These are phyloP conservation scores for Sialis fuliginosa DNA, from an alignment of 2,888 invertebrate species.

Conservation along the genomic window DNA sequence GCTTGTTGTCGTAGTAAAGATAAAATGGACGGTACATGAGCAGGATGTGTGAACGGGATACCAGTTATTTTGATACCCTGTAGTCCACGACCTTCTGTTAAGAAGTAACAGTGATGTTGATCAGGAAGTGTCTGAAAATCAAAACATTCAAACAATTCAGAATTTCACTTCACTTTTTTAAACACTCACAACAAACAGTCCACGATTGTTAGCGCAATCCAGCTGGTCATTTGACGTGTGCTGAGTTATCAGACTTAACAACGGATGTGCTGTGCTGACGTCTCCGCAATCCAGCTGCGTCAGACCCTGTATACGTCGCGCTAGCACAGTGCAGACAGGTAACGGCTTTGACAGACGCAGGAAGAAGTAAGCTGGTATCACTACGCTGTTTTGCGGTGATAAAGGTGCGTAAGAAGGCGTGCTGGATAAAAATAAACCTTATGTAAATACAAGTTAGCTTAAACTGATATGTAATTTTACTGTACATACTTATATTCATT, in stretches of 20 bases:
- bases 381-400: slow-evolving; percentile 69
- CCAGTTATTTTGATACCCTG: slow-evolving; percentile 60
- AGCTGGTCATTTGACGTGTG: slow-evolving; percentile 58
- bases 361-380: slow-evolving; percentile 81
- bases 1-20: slow-evolving; percentile 75
- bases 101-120: slow-evolving; percentile 85
- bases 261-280: slow-evolving; percentile 36
- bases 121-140: slow-evolving; percentile 63
- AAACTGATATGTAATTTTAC: no score
- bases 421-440: slow-evolving; percentile 26
- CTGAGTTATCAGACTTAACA: slow-evolving; percentile 63
- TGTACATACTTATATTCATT: slow-evolving; percentile 52
- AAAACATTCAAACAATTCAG: neutral
- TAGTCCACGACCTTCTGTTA: slow-evolving; percentile 64
- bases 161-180: neutral
- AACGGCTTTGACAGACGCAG: slow-evolving; percentile 63
- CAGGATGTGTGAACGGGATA: slow-evolving; percentile 86
- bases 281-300: slow-evolving; percentile 39
- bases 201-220: slow-evolving; percentile 53
- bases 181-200: slow-evolving; percentile 64
- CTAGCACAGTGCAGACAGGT: slow-evolving; percentile 64
- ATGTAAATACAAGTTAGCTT: no score
- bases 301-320: slow-evolving; percentile 43
- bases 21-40: slow-evolving; percentile 77
- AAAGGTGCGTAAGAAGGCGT: slow-evolving; percentile 66